Evolutionary conservation across 2,888 invertebrate genomes (phyloP).

Genomic region (Spodoptera littoralis): DNA sequence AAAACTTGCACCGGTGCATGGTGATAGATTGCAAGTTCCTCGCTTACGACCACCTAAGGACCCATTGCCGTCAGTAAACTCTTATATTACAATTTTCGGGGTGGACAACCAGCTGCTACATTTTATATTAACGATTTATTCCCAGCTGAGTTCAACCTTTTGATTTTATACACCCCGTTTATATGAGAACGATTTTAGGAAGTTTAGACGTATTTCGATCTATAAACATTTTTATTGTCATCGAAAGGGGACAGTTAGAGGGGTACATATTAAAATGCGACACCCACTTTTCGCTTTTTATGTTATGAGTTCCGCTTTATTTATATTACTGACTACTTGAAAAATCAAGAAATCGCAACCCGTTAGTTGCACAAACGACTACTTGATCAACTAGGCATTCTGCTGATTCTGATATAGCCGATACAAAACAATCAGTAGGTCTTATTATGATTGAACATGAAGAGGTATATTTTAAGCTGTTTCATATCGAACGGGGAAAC

Average conservation of each 20-base stretch:
- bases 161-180: no score
- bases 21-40: slow-evolving; percentile 47
- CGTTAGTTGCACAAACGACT: no score
- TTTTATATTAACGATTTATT: slow-evolving; percentile 25
- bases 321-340: no score
- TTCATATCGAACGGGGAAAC: slow-evolving; percentile 64
- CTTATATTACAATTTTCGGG: slow-evolving; percentile 47
- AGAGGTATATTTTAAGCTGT: slow-evolving; percentile 45
- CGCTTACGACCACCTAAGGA: slow-evolving; percentile 44
- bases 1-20: slow-evolving; percentile 40
- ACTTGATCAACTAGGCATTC: neutral
- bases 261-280: no score
- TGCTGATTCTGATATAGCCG: neutral
- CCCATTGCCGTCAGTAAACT: slow-evolving; percentile 41
- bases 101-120: slow-evolving; percentile 43
- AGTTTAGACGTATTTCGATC: no score
- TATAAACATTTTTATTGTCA: no score
- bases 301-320: no score
- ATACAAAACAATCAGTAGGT: slow-evolving; percentile 12
- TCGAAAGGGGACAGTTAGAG: no score
- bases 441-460: slow-evolving; percentile 27
- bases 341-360: no score
- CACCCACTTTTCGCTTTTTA: no score
- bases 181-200: no score
- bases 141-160: slow-evolving; percentile 5